Evolutionary conservation across 2,888 invertebrate genomes (phyloP), one percentile per base, ranked within the genome.

Genomic region (Coenonympha glycerion): DNA sequence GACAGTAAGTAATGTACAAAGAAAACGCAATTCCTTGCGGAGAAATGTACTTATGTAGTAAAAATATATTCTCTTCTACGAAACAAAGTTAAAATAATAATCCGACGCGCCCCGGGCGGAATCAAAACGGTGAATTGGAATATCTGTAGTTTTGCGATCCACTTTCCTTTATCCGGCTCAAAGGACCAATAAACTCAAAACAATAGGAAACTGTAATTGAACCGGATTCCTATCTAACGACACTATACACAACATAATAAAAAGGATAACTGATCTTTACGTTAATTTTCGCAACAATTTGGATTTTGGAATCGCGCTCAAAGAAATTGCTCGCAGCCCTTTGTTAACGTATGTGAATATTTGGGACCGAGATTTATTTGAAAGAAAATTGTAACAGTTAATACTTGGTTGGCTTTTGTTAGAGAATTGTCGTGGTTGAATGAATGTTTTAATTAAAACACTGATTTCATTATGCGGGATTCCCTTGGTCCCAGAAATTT

Each of bases 371-470:
- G 42, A 49, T 55, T 55, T 41, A 50, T 55, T 41, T 22, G 49
- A 50, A 50, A 55, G 53, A 53, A 55, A 55, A 49, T 52, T 46
- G 24, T 42, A 24, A 33, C 30, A 31, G 45, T 52, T 52, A 31
- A 47, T 44, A 52, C 44, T 22, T 22, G 22, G 28, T 48, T 31
- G 45, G 19, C 40, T 26, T 48, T 56, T 53, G 44, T 49, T 53
- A 40, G 36, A 28, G 31, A 50, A 49, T 49, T 24, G 24, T 42
- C 19, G 37, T 22, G 53, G 48, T 15, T 51, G 56, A 50, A 56
- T 56, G 16, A 53, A 46, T 15, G 37, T 30, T 56, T 56, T 56
- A 56, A 56, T 56, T 53, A 55, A 55, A 55, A 54, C 51, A 54
- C 42, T 52, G 46, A 52, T 55, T 52, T 41, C 34, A 52, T 52